Evolutionary conservation across 2,888 invertebrate species (phyloP).

Genomic region (Busseola fusca): DNA sequence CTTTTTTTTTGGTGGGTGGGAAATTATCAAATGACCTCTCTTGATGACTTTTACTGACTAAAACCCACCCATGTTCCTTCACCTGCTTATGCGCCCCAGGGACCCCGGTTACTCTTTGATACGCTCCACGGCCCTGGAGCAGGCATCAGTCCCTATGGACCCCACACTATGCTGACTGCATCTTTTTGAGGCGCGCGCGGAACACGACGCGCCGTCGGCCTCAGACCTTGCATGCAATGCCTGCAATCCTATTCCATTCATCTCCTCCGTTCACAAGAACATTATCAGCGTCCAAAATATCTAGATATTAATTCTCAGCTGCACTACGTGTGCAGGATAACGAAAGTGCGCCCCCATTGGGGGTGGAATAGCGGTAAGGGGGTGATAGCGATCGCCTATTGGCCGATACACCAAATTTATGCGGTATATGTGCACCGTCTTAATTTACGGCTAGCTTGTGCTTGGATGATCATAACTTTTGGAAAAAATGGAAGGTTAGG

Average conservation of each 20-base stretch:
- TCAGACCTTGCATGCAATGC: slow-evolving; percentile 3
- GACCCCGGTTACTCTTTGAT: no score
- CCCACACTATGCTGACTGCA: no score
- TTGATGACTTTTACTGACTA: no score
- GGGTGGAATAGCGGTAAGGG: slow-evolving; percentile 32
- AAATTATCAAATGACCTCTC: no score
- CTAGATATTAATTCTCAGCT: slow-evolving; percentile 56
- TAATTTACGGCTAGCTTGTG: slow-evolving; percentile 70
- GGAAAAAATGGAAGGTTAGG: background rate
- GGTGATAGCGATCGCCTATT: slow-evolving; percentile 71
- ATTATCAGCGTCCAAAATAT: slow-evolving; percentile 50
- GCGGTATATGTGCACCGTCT: slow-evolving; percentile 69
- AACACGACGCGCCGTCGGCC: no score
- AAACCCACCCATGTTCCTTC: no score
- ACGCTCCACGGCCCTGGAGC: no score
- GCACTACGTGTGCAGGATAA: slow-evolving; percentile 62
- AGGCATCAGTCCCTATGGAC: no score
- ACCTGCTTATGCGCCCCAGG: no score
- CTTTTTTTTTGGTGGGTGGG: no score
- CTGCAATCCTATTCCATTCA: slow-evolving; percentile 12
- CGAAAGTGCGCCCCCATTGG: slow-evolving; percentile 53
- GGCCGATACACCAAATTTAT: slow-evolving; percentile 76
- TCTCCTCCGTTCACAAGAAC: slow-evolving; percentile 23
- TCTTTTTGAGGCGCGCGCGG: no score
- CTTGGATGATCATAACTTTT: slow-evolving; percentile 34